Evolutionary conservation across 2,888 invertebrate species (phyloP), one percentile per base, ranked within the genome.

Genomic region (Rhimphoctona megacephalus): DNA sequence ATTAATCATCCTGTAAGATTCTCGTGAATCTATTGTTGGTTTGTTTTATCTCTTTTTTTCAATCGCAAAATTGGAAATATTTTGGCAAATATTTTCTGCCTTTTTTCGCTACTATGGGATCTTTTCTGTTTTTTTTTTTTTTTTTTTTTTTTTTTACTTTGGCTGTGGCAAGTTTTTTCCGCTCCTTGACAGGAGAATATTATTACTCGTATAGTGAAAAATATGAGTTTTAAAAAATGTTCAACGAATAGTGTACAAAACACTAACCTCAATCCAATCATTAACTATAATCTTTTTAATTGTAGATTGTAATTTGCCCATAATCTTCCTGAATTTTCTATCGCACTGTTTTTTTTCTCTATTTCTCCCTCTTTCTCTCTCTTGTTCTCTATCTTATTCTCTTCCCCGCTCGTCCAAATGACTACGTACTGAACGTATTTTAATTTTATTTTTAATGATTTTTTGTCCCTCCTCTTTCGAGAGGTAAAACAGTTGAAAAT

Each of bases 401-500:
- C 61, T 61, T 57, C 83, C 69, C 49, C 78, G 79, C 57, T 79
- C 46, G 78, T 25, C 33, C 73, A 36, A 30, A 64, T 25, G 17
- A 83, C 39, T 43, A 22, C 5, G 14, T 22, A 52, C 70, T 66
- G 52, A 76, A 74, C 61, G 78, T 77, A 30, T 83, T 80, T 64
- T 67, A 46, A 49, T 57, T 70, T 36, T 17, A 64, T 46, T 84
- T 66, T n/a, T 72, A 66, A 74, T 46, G 39, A 67, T 67, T 81
- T 39, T 0, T 25, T 33, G n/a, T 7, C 79, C 39, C 33, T 64
- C 76, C 22, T 57, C 17, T 43, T 57, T 36, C 9, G 70, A 64
- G 64, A 33, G 77, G 25, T 30, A 9, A 30, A 89, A 91, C 92
- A 92, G 90, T 92, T 91, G 91, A 90, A 91, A 91, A 91, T 91